Evolutionary conservation across 2,888 invertebrate species (phyloP).

Genomic region (Nephrotoma flavescens): DNA sequence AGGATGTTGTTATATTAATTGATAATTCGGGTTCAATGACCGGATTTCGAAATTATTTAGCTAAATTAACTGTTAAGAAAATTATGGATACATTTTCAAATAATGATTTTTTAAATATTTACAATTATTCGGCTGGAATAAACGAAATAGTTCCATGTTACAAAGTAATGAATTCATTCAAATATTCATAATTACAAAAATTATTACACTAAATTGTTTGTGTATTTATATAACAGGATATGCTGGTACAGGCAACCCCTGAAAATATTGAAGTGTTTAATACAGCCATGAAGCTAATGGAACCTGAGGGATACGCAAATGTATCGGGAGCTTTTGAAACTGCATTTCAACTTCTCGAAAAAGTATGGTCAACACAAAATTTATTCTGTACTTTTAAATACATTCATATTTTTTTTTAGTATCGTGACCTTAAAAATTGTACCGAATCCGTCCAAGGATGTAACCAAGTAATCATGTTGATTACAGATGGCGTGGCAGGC

Average conservation of each 20-base stretch:
- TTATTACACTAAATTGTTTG: not conserved
- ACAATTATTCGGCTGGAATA: conserved; percentile 60
- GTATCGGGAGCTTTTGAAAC: conserved; percentile 64
- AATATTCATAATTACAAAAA: not conserved
- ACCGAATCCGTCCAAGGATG: conserved; percentile 47
- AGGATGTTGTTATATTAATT: conserved; percentile 88
- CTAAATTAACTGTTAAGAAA: conserved; percentile 71
- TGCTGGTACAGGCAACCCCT: conserved; percentile 74
- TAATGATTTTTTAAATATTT: conserved; percentile 93
- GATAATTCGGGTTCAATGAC: conserved; percentile 97
- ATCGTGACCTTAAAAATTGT: conserved; percentile 39
- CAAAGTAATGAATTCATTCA: conserved; percentile 22
- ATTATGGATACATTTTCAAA: conserved; percentile 91
- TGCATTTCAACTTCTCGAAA: conserved; percentile 69
- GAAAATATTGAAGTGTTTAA: conserved; percentile 68
- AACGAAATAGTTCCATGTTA: conserved; percentile 74
- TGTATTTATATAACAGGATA: conserved; percentile 27
- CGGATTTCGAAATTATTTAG: conserved; percentile 60
- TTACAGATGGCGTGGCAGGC: conserved; percentile 88
- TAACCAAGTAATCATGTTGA: conserved; percentile 92
- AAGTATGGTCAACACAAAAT: conserved; percentile 31
- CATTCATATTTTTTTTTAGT: conserved; percentile 20
- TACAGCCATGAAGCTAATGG: conserved; percentile 46
- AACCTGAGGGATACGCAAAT: conserved; percentile 66
- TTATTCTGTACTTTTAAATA: not conserved